Percentiles rank a stretch among this genome's conserved stretches.
These are phyloP conservation scores for Megastigmus dorsalis DNA, from an alignment of 2,888 invertebrate genomes.

Conservation along the genomic window DNA sequence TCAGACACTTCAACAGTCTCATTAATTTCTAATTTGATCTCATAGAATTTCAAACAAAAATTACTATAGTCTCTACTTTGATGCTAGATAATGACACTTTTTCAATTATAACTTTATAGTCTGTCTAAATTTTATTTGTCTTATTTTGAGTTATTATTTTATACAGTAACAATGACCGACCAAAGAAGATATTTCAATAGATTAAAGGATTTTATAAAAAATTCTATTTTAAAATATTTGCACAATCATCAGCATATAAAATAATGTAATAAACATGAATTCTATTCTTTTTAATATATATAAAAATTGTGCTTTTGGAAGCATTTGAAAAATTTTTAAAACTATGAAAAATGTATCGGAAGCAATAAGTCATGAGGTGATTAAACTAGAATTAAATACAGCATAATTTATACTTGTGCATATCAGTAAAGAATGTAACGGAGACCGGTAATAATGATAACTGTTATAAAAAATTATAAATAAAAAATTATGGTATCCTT, in stretches of 20 bases:
- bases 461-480: not conserved
- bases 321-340: constrained; percentile 9
- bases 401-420: not conserved
- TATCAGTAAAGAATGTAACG: not conserved
- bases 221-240: too few relatives aligned
- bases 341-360: constrained; percentile 20
- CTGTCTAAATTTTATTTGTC: constrained; percentile 43
- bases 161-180: constrained; percentile 22
- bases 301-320: constrained; percentile 34
- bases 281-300: not conserved
- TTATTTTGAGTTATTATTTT: constrained; percentile 14
- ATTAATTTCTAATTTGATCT: constrained; percentile 46
- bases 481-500: not conserved
- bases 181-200: not conserved
- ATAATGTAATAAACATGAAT: not conserved
- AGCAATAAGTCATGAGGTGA: not conserved
- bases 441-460: not conserved
- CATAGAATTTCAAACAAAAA: constrained; percentile 34
- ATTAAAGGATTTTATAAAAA: too few relatives aligned
- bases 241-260: not conserved
- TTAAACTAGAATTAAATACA: not conserved
- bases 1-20: constrained; percentile 50
- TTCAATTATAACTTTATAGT: constrained; percentile 13
- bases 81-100: constrained; percentile 23
- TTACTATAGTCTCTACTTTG: constrained; percentile 29